A percentile compares a stretch with the other conserved stretches of the same genome.
These are phyloP conservation scores for Enteromius mattozi DNA, from an alignment of 2,797 vertebrate species.

Conservation along the genomic window DNA sequence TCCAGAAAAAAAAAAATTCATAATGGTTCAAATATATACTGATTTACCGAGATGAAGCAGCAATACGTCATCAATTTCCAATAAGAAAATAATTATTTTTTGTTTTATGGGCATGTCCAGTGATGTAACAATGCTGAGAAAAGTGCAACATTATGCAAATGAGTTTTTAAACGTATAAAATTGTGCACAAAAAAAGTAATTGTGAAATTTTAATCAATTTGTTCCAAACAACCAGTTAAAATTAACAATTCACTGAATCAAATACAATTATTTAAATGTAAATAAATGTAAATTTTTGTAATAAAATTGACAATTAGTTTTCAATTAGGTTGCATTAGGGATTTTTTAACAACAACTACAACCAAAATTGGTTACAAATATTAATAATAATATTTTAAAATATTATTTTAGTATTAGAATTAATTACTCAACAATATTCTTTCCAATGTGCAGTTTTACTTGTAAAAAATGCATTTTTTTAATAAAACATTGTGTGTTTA, in stretches of 20 bases:
- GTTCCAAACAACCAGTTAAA: not conserved
- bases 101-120: too few relatives aligned
- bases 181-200: not conserved
- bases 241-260: not conserved
- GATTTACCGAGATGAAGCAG: not conserved
- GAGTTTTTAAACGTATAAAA: not conserved
- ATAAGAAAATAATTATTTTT: accelerated
- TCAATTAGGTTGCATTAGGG: not conserved
- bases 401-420: not conserved
- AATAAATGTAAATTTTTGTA: not conserved
- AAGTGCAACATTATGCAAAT: not conserved
- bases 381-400: not conserved
- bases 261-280: not conserved
- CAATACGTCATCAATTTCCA: not conserved
- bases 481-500: too few relatives aligned
- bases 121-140: not conserved
- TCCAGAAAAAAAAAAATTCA: not conserved
- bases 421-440: not conserved
- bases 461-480: not conserved
- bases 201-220: not conserved
- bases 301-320: not conserved
- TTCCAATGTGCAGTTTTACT: not conserved
- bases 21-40: not conserved
- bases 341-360: not conserved
- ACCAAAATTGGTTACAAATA: not conserved